phyloP scores from a whole-genome alignment of 2,113 vertebrate species.

The Trogon surrucura region DNA sequence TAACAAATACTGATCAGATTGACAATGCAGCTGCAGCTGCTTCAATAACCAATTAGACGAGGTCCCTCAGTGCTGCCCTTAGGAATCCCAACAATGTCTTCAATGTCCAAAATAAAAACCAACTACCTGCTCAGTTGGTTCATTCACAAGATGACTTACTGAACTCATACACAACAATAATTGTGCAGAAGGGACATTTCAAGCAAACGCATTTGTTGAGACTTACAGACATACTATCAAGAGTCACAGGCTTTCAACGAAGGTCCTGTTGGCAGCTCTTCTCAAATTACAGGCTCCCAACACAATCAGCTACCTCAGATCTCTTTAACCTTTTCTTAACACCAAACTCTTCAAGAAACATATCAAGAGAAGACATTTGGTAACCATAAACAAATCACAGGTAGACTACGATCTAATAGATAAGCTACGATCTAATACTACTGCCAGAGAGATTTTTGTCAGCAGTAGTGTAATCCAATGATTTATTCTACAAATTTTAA shows the following conservation, averaged over 20 bases:
- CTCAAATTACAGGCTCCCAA: not conserved
- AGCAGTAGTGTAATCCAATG: not conserved
- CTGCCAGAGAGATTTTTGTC: not conserved
- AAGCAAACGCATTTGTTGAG: not conserved
- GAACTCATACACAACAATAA: not conserved
- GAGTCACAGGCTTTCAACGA: not conserved
- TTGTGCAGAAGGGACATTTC: not conserved
- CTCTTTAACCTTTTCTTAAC: not conserved
- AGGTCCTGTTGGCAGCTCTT: not conserved
- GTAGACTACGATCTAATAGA: too few relatives aligned
- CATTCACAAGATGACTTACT: not conserved
- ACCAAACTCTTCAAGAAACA: not conserved
- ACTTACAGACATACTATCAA: not conserved
- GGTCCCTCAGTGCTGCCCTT: not conserved
- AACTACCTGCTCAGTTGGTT: not conserved
- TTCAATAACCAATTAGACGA: not conserved
- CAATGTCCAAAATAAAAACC: not conserved
- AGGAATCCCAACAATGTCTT: not conserved
- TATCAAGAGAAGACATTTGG: not conserved
- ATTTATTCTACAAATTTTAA: not conserved
- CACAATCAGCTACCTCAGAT: not conserved
- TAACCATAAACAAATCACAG: not conserved
- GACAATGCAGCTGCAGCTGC: not conserved
- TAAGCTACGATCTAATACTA: not conserved
- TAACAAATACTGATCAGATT: conserved; percentile 1